A percentile compares a stretch with the other conserved stretches of the same genome.
Conservation (phyloP, 2,113 vertebrate genomes). For the Gorsachius goisagi region DNA sequence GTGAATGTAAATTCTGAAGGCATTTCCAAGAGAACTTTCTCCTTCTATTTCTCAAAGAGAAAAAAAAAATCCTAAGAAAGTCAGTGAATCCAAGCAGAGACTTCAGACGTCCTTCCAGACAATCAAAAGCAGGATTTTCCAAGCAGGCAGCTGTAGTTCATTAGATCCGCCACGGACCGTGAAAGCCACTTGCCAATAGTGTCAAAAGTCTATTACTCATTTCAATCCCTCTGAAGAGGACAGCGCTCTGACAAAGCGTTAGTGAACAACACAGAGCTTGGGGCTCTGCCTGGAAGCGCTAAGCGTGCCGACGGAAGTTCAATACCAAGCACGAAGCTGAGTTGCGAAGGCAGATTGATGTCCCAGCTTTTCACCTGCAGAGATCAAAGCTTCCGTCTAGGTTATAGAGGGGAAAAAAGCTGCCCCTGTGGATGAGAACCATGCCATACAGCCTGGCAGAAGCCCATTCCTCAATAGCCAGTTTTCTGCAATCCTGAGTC, state of each 20-base stretch:
- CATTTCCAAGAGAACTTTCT: not conserved
- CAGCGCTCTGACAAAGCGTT: slow-evolving; percentile 29
- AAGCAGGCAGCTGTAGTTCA: slow-evolving; percentile 62
- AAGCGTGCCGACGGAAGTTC: not conserved
- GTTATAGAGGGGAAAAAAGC: not conserved
- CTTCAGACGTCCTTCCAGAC: slow-evolving; percentile 38
- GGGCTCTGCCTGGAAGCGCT: not conserved
- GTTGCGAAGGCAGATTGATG: not conserved
- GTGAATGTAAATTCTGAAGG: not conserved
- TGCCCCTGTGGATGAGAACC: not conserved
- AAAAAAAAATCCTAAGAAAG: not conserved
- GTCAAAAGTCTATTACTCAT: slow-evolving; percentile 33
- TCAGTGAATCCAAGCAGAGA: slow-evolving; percentile 5
- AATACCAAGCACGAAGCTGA: not conserved
- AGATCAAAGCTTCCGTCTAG: not conserved
- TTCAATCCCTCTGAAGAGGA: slow-evolving; percentile 44
- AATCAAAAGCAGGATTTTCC: slow-evolving; percentile 58
- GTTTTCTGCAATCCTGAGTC: not conserved
- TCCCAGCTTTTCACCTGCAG: not conserved
- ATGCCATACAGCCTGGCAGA: not conserved
- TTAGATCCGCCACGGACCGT: slow-evolving; percentile 48
- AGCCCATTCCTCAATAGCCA: not conserved
- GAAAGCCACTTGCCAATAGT: slow-evolving; percentile 69
- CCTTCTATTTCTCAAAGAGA: not conserved
- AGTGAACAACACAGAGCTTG: not conserved